phyloP scores from a whole-genome alignment of 2,888 invertebrate genomes.

The Tethea ocularis region DNA sequence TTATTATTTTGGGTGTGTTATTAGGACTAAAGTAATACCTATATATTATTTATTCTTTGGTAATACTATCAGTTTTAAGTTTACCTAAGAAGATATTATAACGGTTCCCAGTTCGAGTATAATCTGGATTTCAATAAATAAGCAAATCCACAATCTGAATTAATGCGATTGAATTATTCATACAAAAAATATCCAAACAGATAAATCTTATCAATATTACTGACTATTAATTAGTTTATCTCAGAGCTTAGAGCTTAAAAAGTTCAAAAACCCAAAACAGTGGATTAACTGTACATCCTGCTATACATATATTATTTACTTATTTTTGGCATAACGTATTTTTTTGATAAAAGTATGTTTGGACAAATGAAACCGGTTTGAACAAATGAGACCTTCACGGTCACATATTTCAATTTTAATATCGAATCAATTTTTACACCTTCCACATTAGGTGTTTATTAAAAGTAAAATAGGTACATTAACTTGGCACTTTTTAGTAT shows the following conservation, averaged over 20 bases:
- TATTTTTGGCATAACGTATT: neutral
- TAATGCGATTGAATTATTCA: neutral
- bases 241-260: neutral
- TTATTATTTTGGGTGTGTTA: no score
- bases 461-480: neutral
- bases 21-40: no score
- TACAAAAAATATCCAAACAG: neutral
- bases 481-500: neutral
- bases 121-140: neutral
- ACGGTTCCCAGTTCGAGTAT: no score
- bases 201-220: neutral
- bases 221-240: neutral
- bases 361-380: neutral
- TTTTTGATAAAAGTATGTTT: neutral
- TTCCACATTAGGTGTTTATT: neutral
- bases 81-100: no score
- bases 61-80: neutral
- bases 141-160: neutral
- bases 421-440: neutral
- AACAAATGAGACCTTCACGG: neutral
- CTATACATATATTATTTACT: neutral
- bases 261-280: slow-evolving; percentile 1
- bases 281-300: neutral
- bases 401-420: neutral
- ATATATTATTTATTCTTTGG: neutral